Base-by-base conservation (phyloP, 2,113 vertebrate genomes). In the Nothobranchius furzeri region DNA sequence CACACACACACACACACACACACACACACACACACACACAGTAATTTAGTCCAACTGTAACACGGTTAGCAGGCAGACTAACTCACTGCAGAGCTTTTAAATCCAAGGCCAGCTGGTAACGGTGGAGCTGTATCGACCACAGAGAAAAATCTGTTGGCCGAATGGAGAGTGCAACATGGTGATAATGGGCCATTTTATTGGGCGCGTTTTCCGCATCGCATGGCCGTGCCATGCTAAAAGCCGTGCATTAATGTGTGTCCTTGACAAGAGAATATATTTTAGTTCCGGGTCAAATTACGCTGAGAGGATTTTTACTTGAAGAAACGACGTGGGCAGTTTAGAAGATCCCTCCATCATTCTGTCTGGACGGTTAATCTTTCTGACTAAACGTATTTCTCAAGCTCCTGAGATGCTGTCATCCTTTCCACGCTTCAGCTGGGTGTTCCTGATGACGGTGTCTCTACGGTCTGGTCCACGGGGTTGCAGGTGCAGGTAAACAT, bases 11-110 rank as follows among this genome's bases (percentile, higher is more conserved):
- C 47, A 49, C 15, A 8, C 45, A 47, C 12, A 14, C 45, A 14
- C 47, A 52, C 40, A 40, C 66, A 47, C 47, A 49, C 15, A 8
- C 45, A 47, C 12, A 14, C 45, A 14, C 47, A 52, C 40, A 48
- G 47, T 37, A 9, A 24, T 3, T 66, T 9, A 70, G 47, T 6
- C 9, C 40, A 15, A 73, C 63, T 47, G 46, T 72, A 85, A 86
- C 64, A 58, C 30, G 30, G 74, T 83, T 82, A 53, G 73, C 68
- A 12, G 37, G 49, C 70, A 67, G 64, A 65, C 68, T 79, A 66
- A 83, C 82, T 75, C 67, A 70, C 67, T 75, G 46, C 73, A 84
- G 85, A 73, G 88, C 89, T 90, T 89, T 91, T 88, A 91, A 76
- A 67, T 78, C 68, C 56, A 68, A 78, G 69, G 73, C 85, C 78